phyloP scores from a whole-genome alignment of 1,140 invertebrate genomes.

The Tetramorium simillimum region DNA sequence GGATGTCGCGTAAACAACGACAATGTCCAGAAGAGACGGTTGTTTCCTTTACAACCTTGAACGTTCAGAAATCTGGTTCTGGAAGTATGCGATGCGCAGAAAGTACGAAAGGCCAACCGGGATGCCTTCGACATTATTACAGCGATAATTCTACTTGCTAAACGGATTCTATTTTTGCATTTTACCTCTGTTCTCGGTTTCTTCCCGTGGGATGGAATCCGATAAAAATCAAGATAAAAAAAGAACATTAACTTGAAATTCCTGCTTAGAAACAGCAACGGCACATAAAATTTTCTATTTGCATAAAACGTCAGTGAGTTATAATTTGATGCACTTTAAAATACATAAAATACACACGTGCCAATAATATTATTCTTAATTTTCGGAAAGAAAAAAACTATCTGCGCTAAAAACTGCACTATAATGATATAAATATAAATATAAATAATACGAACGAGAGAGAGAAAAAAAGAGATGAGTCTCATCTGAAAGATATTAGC shows the following conservation, averaged over 20 bases:
- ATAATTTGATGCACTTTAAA: neutral
- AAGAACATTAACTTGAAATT: neutral
- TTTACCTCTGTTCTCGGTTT: neutral
- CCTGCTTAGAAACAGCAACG: neutral
- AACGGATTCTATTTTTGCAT: conserved; percentile 22
- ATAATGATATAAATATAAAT: conserved; percentile 25
- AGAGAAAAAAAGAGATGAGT: neutral
- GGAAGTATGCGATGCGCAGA: conserved; percentile 25
- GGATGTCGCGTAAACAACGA: conserved; percentile 6
- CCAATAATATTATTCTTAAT: neutral
- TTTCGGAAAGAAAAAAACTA: neutral
- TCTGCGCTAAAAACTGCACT: neutral
- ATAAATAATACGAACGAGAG: neutral
- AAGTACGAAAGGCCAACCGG: conserved; percentile 30
- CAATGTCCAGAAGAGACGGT: neutral
- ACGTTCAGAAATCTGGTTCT: conserved; percentile 71
- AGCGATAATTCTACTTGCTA: conserved; percentile 14
- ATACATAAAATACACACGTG: neutral
- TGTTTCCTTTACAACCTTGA: conserved; percentile 43
- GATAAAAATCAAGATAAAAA: conserved; percentile 3
- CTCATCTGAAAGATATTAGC: neutral
- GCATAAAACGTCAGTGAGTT: neutral
- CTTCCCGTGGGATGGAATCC: neutral
- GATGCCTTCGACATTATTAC: conserved; percentile 11
- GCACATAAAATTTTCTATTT: neutral